These are phyloP conservation scores for Gryon sp. DNA, from an alignment of 1,140 invertebrate genomes.

Conservation along the genomic window DNA sequence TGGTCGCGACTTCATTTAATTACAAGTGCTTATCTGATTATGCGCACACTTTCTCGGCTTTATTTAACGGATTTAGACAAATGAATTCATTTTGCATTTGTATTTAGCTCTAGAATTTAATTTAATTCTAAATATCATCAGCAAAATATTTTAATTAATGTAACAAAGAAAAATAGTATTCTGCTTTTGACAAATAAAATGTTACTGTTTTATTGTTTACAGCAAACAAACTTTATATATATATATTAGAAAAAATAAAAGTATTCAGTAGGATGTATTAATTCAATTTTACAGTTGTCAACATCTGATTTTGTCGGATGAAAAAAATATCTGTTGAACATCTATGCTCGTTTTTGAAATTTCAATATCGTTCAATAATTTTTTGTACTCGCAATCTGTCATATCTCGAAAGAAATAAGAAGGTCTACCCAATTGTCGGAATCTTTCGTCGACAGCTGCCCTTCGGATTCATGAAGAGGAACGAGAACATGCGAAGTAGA, in stretches of 20 bases:
- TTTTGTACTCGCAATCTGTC: slow-evolving; percentile 34
- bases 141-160: no score
- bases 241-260: no score
- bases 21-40: slow-evolving; percentile 54
- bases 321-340: slow-evolving; percentile 4
- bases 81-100: slow-evolving; percentile 24
- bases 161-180: no score
- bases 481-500: slow-evolving; percentile 55
- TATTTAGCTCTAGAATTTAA: background rate
- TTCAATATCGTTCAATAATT: slow-evolving; percentile 35
- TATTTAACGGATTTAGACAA: slow-evolving; percentile 43
- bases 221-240: no score
- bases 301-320: background rate
- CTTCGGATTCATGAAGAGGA: slow-evolving; percentile 52
- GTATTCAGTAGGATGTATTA: no score
- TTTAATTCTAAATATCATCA: slow-evolving; percentile 6
- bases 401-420: slow-evolving; percentile 29
- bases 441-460: slow-evolving; percentile 59
- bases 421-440: slow-evolving; percentile 39
- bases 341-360: slow-evolving; percentile 1
- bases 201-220: background rate
- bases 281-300: slow-evolving; percentile 26
- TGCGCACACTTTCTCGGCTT: slow-evolving; percentile 32
- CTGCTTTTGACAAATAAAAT: no score
- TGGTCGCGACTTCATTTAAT: slow-evolving; percentile 58